Base-by-base conservation (phyloP, 2,113 vertebrate genomes). In the Corythaeola cristata region DNA sequence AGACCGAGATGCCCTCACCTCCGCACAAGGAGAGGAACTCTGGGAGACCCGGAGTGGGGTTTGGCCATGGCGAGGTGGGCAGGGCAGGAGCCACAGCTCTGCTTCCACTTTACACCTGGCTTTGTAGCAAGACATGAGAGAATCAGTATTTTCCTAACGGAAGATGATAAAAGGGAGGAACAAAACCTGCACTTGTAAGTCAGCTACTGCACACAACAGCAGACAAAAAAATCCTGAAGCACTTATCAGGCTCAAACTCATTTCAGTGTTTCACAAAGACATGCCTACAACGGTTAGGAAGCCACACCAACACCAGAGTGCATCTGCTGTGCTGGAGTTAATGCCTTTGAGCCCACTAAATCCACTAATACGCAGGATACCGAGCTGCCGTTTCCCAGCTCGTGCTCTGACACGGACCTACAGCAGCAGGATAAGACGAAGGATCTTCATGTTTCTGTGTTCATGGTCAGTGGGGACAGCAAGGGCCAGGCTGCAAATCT, bases 291-390 rank as follows among this genome's bases (percentile, higher is more conserved):
- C 6, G 33, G 16, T 7, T 17, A 52, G 56, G 77, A 63, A 37
- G 53, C 63, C 4, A 1, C 2, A 52, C 21, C 0, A 9, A 55
- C 1, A n/a, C 5, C 0, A 1, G 23, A 17, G 35, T 9, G 17
- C 59, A 53, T 11, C 63, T 22, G 28, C 50, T 75, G 44, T 37
- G 56, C 21, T 58, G 75, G 15, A 39, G 21, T 47, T 52, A 8
- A 22, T 39, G 80, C 30, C 23, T 58, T 32, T 9, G 14, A 32
- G 45, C 8, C 21, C 84, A 52, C 26, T 17, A 56, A 67, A 39
- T 18, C 80, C 28, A 35, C 24, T 15, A 64, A 26, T 5, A 6
- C 0, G 6, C 8, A 56, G 89, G 90, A 21, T 24, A 12, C 23
- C 2, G 39, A 53, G 27, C 44, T 32, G 55, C 26, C 28, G 3